phyloP scores from a whole-genome alignment of 2,113 vertebrate species.

The Glaucomys volans region DNA sequence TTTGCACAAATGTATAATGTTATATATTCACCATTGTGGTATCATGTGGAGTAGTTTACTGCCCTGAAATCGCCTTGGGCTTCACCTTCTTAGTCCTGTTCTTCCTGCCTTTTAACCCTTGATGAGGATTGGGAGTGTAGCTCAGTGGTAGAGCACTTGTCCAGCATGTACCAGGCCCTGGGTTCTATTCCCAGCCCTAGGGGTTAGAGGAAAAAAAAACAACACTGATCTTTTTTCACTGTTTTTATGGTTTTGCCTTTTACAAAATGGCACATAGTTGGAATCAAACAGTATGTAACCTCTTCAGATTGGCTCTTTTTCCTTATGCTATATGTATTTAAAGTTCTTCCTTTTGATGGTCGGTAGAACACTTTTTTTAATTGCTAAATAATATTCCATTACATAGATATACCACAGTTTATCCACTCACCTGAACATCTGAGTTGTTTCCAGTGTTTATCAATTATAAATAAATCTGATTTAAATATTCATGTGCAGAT shows the following conservation, averaged over 20 bases:
- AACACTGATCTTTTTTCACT: background rate
- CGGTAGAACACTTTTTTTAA: background rate
- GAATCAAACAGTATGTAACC: background rate
- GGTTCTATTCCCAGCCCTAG: no score
- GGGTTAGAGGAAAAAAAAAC: background rate
- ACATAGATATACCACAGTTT: background rate
- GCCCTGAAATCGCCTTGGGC: background rate
- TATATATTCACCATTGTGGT: background rate
- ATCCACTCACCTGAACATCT: background rate
- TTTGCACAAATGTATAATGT: background rate
- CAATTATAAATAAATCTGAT: background rate
- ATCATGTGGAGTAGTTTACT: background rate
- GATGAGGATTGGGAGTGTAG: no score
- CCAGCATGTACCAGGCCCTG: no score
- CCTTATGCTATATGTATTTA: background rate
- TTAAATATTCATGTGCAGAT: background rate
- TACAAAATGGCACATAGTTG: background rate
- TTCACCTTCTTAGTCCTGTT: background rate
- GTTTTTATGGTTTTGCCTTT: background rate
- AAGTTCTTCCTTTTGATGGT: background rate
- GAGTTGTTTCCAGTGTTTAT: background rate
- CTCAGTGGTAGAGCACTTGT: no score
- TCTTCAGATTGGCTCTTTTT: constrained; percentile 6
- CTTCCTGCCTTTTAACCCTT: background rate
- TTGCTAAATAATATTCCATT: background rate